Conservation (phyloP, 2,797 vertebrate species). For the Schizopygopsis pylzovi region DNA sequence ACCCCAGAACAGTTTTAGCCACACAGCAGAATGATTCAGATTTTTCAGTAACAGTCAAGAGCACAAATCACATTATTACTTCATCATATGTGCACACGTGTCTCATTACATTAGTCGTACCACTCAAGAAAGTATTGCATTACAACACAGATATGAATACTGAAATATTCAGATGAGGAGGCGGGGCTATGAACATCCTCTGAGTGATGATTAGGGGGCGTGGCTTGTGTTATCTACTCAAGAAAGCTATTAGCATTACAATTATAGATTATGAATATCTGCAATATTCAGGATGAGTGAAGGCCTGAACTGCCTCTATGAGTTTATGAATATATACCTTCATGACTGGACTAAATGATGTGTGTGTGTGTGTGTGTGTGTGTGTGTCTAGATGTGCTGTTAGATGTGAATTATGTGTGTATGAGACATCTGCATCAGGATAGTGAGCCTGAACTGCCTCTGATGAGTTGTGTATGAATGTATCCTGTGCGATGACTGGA, state of each 20-base stretch:
- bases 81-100: constrained; percentile 1
- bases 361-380: too few species aligned
- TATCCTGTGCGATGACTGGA: too few species aligned
- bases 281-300: not conserved
- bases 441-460: too few species aligned
- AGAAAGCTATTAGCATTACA: too few species aligned
- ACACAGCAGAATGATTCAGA: not conserved
- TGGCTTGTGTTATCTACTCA: not conserved
- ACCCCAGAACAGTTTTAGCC: constrained; percentile 52
- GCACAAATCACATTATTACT: constrained; percentile 13
- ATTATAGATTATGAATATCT: too few species aligned
- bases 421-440: too few species aligned
- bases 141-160: not conserved
- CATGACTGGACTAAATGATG: not conserved
- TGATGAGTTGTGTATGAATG: too few species aligned
- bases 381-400: too few species aligned
- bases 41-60: constrained; percentile 26
- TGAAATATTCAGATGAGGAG: not conserved
- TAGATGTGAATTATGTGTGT: too few species aligned
- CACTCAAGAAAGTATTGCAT: constrained; percentile 24
- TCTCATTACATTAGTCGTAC: constrained; percentile 8
- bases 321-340: not conserved
- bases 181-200: not conserved
- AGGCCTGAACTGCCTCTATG: not conserved
- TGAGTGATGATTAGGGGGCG: not conserved